Evolutionary conservation across 2,888 invertebrate genomes (phyloP), one percentile per base, ranked within the genome.

Genomic region (Heliconius charithonia): DNA sequence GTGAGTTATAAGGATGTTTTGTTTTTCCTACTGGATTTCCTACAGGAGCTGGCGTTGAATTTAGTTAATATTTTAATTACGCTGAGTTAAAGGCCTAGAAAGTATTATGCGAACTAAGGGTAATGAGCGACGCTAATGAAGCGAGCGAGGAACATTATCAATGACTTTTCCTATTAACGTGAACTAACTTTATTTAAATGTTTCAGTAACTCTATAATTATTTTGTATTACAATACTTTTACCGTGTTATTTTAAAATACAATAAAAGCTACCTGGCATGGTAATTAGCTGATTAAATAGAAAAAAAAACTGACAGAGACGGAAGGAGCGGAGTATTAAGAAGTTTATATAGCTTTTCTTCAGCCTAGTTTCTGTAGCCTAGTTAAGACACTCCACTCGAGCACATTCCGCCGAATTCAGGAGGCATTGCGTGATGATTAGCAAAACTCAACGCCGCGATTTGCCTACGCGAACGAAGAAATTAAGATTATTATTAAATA

Each of bases 91-190:
- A 80, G 79, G 79, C 77, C 81, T 81, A 81, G 78, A 79, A 81
- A 82, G 76, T 81, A 81, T 81, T 82, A 77, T 80, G 79, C 76
- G 67, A 78, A 79, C 78, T 80, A 70, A 75, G 77, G 74, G 73
- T 82, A 82, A 82, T 80, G 79, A 82, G 81, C 79, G 75, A 37
- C 9, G 37, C 37, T 37, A 37, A 37, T 70, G 76, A 79, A 79
- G 79, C 81, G 71, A 78, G 80, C 77, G 80, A 79, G 77, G 74
- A 79, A 78, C 80, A 81, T 80, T 81, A 82, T 81, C 79, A 81
- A 81, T 79, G 80, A 81, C 76, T 37, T 62, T 76, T 69, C 76
- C 80, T 78, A 79, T 79, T 80, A 75, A 75, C 62, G n/a, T 77
- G 32, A 69, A 45, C 73, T 78, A 78, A 78, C 71, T 80, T 78